Conservation (phyloP, 2,888 invertebrate genomes). For the Caenorhabditis sp. region DNA sequence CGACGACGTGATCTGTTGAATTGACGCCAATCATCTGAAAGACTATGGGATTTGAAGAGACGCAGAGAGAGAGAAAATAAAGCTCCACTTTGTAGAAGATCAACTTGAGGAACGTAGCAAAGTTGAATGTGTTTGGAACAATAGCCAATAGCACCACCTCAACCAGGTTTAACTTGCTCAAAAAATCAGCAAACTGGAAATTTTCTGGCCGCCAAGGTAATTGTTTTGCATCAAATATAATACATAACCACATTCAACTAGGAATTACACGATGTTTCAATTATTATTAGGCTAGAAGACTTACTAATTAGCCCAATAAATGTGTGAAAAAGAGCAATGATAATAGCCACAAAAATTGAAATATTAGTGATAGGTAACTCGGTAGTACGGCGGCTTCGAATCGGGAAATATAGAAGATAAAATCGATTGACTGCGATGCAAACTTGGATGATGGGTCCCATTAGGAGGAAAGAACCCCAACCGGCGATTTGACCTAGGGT, state of each 20-base stretch:
- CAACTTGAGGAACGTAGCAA: constrained; percentile 33
- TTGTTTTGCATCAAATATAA: constrained; percentile 29
- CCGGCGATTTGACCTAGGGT: constrained; percentile 44
- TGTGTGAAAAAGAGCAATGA: constrained; percentile 11
- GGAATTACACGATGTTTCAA: background rate
- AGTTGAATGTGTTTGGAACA: constrained; percentile 32
- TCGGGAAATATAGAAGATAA: constrained; percentile 35
- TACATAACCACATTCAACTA: constrained; percentile 32
- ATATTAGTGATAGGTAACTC: constrained; percentile 20
- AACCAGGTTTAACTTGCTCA: background rate
- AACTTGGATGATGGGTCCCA: constrained; percentile 36
- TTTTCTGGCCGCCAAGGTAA: constrained; percentile 29
- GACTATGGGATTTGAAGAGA: too few relatives aligned
- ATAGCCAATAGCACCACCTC: background rate
- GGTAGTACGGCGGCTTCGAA: background rate
- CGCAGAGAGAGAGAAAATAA: too few relatives aligned
- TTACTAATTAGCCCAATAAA: background rate
- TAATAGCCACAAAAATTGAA: constrained; percentile 16
- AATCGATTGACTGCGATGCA: constrained; percentile 36
- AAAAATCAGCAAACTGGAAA: background rate
- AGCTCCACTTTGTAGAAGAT: constrained; percentile 1
- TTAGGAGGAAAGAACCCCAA: constrained; percentile 45
- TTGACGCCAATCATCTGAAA: constrained; percentile 31
- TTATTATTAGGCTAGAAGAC: background rate
- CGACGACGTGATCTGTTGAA: constrained; percentile 13